Evolutionary conservation across 92 coral and sea anemone genomes (phyloP).

Genomic region (Anthopleura xanthogrammica): DNA sequence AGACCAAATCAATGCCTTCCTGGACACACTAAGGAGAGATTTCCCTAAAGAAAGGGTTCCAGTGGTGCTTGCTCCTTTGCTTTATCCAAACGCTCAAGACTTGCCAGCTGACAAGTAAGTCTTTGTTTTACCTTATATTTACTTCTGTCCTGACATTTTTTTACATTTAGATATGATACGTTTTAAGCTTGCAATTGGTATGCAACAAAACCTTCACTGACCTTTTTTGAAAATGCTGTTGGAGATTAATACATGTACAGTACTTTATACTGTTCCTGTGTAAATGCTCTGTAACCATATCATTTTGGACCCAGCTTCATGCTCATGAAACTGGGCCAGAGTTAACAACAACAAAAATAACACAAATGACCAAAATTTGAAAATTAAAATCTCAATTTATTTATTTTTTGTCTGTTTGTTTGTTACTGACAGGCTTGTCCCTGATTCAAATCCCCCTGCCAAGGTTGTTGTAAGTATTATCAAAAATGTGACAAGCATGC

Average conservation of each 20-base stretch:
- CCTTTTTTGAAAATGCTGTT: too few relatives aligned
- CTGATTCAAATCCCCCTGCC: slow-evolving; percentile 53
- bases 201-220: too few relatives aligned
- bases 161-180: too few relatives aligned
- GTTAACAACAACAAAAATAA: too few relatives aligned
- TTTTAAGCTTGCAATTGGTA: too few relatives aligned
- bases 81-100: slow-evolving; percentile 83
- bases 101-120: slow-evolving; percentile 71
- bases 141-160: too few relatives aligned
- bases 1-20: slow-evolving; percentile 89
- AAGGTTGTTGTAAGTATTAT: slow-evolving; percentile 60
- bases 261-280: too few relatives aligned
- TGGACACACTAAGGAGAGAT: slow-evolving; percentile 91
- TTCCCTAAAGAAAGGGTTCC: slow-evolving; percentile 97
- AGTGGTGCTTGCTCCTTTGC: slow-evolving; percentile 90
- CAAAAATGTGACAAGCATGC: not conserved
- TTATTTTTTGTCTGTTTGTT: not conserved
- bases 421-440: slow-evolving; percentile 49
- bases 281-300: too few relatives aligned
- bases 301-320: too few relatives aligned
- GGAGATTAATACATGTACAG: too few relatives aligned
- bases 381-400: not conserved
- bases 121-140: too few relatives aligned
- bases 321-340: too few relatives aligned
- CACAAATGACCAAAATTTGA: slow-evolving; percentile 1